A percentile compares a stretch with the other conserved stretches of the same genome.
Evolutionary conservation across 1,140 invertebrate genomes (phyloP).

Genomic region (Drosophila persimilis): DNA sequence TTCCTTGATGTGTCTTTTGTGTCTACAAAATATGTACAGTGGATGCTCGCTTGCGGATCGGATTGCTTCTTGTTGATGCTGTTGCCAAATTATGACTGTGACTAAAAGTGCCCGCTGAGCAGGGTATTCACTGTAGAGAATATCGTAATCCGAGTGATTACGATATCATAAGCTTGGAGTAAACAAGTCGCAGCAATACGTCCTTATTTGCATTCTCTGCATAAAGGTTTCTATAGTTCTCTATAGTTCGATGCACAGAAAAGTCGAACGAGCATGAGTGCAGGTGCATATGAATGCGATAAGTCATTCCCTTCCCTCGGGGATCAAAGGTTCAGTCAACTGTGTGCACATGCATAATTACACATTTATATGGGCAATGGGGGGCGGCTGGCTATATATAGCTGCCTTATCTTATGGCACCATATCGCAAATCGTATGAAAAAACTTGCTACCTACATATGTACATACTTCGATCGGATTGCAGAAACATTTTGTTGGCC

Average conservation of each 20-base stretch:
- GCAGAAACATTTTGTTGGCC: constrained; percentile 15
- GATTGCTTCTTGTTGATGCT: background rate
- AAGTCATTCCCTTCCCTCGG: constrained; percentile 18
- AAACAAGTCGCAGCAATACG: too few species aligned
- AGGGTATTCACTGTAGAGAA: too few species aligned
- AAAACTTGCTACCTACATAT: constrained; percentile 1
- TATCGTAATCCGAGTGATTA: too few species aligned
- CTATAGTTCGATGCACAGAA: constrained; percentile 11
- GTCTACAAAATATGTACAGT: constrained; percentile 7
- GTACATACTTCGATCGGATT: constrained; percentile 10
- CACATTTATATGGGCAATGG: constrained; percentile 26
- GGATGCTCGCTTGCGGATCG: too few species aligned
- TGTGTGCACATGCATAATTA: constrained; percentile 18
- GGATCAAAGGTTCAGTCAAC: constrained; percentile 40
- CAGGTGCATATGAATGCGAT: constrained; percentile 7
- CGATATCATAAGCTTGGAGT: too few species aligned
- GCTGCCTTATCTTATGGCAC: constrained; percentile 15
- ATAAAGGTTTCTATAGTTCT: background rate
- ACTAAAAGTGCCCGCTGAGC: background rate
- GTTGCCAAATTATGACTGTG: background rate
- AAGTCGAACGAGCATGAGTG: background rate
- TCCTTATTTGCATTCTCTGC: constrained; percentile 1
- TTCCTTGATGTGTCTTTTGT: constrained; percentile 36
- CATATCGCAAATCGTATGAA: constrained; percentile 21
- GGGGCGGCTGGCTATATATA: background rate